Evolutionary conservation across 2,113 vertebrate genomes (phyloP).

Genomic region (Oryzias javanicus): DNA sequence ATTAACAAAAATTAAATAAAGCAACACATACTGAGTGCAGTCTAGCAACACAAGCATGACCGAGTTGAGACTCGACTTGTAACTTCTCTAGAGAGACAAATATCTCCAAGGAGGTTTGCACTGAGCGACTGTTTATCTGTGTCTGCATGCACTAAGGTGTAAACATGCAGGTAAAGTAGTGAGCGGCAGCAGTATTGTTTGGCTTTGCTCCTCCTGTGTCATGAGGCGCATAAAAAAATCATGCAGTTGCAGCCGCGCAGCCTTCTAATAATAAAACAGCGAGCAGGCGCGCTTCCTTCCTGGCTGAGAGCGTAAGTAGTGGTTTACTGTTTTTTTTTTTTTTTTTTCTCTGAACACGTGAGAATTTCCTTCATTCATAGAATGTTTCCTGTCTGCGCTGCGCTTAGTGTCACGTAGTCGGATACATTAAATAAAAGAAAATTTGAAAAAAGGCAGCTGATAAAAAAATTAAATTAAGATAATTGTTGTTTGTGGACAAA

Average conservation of each 20-base stretch:
- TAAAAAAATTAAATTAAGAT: not conserved
- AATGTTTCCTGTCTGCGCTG: constrained; percentile 65
- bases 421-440: not conserved
- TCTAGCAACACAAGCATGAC: constrained; percentile 66
- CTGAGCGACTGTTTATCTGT: constrained; percentile 32
- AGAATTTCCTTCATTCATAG: constrained; percentile 74
- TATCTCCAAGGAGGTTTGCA: constrained; percentile 59
- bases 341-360: constrained; percentile 60
- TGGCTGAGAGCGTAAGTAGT: constrained; percentile 37
- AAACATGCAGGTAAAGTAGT: not conserved
- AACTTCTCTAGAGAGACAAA: constrained; percentile 46
- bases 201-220: not conserved
- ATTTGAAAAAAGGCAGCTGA: not conserved
- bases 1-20: constrained; percentile 10
- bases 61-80: constrained; percentile 61
- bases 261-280: constrained; percentile 27
- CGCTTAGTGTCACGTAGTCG: constrained; percentile 14
- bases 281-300: constrained; percentile 71
- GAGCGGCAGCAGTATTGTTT: not conserved
- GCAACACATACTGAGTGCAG: constrained; percentile 27
- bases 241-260: constrained; percentile 19
- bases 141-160: not conserved
- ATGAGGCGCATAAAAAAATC: constrained; percentile 16
- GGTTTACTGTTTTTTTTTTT: constrained; percentile 50
- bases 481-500: not conserved